Percentiles rank a stretch among this genome's conserved stretches.
Evolutionary conservation across 2,797 vertebrate species (phyloP).

Genomic region (Hippocampus kuda): DNA sequence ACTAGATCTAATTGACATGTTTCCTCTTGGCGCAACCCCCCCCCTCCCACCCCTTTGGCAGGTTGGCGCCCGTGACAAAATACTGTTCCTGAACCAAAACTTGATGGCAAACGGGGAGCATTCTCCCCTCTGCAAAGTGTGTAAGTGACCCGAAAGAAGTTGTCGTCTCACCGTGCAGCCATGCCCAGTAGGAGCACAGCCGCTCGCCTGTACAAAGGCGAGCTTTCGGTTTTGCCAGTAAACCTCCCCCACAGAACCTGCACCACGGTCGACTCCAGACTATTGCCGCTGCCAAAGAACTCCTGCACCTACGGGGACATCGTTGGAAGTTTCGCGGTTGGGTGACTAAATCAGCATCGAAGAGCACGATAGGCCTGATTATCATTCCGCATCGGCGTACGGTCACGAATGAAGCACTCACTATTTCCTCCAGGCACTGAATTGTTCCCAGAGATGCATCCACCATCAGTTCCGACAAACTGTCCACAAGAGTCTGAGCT

Average conservation of each 20-base stretch:
- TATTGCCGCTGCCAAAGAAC: slow-evolving; percentile 79
- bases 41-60: too few species aligned
- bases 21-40: neutral
- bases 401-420: slow-evolving; percentile 58
- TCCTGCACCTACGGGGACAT: slow-evolving; percentile 74
- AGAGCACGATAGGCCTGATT: too few species aligned
- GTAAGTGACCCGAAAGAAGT: neutral
- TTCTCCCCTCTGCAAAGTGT: too few species aligned
- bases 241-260: slow-evolving; percentile 88
- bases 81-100: neutral
- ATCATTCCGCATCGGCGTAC: neutral
- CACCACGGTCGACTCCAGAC: slow-evolving; percentile 68
- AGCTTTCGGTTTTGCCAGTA: slow-evolving; percentile 74
- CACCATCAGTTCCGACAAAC: slow-evolving; percentile 80
- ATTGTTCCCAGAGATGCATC: slow-evolving; percentile 80
- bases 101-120: neutral
- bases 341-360: neutral
- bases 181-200: slow-evolving; percentile 86
- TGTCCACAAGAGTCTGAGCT: slow-evolving; percentile 79
- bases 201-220: slow-evolving; percentile 67
- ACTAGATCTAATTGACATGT: neutral
- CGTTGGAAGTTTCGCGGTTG: neutral
- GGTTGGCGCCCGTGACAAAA: neutral
- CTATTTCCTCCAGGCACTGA: slow-evolving; percentile 93
- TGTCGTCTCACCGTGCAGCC: slow-evolving; percentile 77